These are phyloP conservation scores for Aplocera efformata DNA, from an alignment of 2,888 invertebrate species.

Conservation along the genomic window DNA sequence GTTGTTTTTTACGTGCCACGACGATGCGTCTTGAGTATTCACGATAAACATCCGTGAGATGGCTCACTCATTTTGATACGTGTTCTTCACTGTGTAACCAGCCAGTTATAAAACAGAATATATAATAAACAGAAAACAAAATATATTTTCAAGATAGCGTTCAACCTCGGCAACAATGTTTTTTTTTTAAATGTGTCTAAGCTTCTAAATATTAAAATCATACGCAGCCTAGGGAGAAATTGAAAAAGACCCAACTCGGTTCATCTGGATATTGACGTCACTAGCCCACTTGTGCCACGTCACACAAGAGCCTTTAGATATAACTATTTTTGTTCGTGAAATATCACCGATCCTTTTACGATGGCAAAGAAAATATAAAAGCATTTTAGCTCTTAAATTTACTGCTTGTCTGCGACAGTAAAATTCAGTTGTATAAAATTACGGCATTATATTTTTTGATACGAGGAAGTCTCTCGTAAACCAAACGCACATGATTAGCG, in stretches of 20 bases:
- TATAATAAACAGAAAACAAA: too few species aligned
- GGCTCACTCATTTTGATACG: slow-evolving; percentile 5
- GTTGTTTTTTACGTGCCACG: slow-evolving; percentile 5
- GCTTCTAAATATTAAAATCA: background rate
- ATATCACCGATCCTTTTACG: slow-evolving; percentile 5
- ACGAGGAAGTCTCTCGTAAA: too few species aligned
- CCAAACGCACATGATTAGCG: too few species aligned
- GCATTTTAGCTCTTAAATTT: slow-evolving; percentile 4
- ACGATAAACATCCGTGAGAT: background rate
- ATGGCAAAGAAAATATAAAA: slow-evolving; percentile 1
- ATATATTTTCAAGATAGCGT: too few species aligned
- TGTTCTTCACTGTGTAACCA: slow-evolving; percentile 3
- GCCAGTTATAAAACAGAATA: slow-evolving; percentile 3
- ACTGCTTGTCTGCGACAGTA: background rate
- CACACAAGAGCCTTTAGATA: background rate
- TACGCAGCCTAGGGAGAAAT: background rate
- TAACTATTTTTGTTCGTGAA: slow-evolving; percentile 3
- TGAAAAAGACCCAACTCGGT: background rate
- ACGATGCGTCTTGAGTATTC: too few species aligned
- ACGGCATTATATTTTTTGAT: too few species aligned
- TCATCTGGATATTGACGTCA: slow-evolving; percentile 1
- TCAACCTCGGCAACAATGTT: too few species aligned
- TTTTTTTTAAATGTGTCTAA: background rate
- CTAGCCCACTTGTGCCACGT: slow-evolving; percentile 1
- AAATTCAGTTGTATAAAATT: background rate